Percentiles rank a stretch among this genome's conserved stretches.
Conservation (phyloP, 2,113 vertebrate species). For the Melierax canorus region DNA sequence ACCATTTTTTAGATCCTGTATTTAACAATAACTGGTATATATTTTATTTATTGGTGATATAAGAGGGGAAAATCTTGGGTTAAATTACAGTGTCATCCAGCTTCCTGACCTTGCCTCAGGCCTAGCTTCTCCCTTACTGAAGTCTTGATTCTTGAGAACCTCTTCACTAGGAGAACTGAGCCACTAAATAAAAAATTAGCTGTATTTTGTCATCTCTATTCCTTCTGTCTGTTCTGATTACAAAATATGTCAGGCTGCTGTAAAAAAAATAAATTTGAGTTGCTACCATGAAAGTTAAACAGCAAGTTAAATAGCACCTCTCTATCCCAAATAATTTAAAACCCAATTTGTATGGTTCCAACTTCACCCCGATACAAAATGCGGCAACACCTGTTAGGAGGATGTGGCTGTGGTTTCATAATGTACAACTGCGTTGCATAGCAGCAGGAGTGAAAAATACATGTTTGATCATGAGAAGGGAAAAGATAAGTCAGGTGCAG, state of each 20-base stretch:
- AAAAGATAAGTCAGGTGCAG: neutral
- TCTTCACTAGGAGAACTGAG: neutral
- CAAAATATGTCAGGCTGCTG: neutral
- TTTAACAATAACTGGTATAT: neutral
- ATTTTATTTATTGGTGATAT: neutral
- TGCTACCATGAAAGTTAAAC: neutral
- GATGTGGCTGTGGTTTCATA: slow-evolving; percentile 12
- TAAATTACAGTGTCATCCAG: neutral
- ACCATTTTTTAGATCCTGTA: neutral
- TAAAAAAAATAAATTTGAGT: neutral
- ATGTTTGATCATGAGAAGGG: neutral
- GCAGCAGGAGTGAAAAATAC: neutral
- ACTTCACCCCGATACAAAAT: slow-evolving; percentile 29
- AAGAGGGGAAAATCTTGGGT: neutral
- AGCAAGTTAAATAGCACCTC: neutral
- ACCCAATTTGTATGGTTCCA: neutral
- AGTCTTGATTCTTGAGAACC: neutral
- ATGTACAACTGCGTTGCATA: neutral
- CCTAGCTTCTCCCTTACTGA: neutral
- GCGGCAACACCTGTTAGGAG: slow-evolving; percentile 10
- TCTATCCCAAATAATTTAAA: neutral
- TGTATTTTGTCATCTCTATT: neutral
- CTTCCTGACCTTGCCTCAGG: neutral
- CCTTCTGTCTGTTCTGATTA: neutral
- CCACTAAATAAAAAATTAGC: neutral